These are phyloP conservation scores for Enhydra lutris DNA, from an alignment of 2,113 vertebrate species.

Conservation along the genomic window DNA sequence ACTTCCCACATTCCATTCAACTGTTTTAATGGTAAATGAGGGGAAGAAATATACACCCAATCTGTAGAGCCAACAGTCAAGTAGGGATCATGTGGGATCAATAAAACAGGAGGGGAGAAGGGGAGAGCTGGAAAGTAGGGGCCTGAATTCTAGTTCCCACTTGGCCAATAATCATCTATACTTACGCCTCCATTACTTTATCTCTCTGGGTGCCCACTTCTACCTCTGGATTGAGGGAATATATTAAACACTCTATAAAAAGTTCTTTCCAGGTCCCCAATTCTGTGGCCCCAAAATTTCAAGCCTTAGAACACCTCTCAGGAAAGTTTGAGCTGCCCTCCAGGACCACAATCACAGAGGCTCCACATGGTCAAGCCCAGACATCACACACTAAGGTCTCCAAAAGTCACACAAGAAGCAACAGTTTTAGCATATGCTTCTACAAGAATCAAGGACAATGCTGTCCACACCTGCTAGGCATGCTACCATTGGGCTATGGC, in stretches of 20 bases:
- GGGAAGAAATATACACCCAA: fast-evolving
- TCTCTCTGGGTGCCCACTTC: too few species aligned
- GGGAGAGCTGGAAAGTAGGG: not conserved
- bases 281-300: not conserved
- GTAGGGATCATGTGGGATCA: not conserved
- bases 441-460: not conserved
- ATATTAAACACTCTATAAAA: not conserved
- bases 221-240: not conserved
- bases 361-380: not conserved
- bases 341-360: not conserved
- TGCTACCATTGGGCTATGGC: fast-evolving
- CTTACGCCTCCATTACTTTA: fast-evolving
- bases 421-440: not conserved
- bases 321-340: not conserved
- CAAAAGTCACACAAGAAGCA: not conserved
- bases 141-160: not conserved
- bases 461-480: not conserved
- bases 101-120: not conserved
- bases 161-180: too few species aligned
- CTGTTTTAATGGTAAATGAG: not conserved
- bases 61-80: not conserved
- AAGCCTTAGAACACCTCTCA: not conserved
- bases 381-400: not conserved
- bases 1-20: not conserved
- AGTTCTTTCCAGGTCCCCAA: not conserved